These are phyloP conservation scores for Augochlora pura DNA, from an alignment of 1,140 invertebrate species.

Conservation along the genomic window DNA sequence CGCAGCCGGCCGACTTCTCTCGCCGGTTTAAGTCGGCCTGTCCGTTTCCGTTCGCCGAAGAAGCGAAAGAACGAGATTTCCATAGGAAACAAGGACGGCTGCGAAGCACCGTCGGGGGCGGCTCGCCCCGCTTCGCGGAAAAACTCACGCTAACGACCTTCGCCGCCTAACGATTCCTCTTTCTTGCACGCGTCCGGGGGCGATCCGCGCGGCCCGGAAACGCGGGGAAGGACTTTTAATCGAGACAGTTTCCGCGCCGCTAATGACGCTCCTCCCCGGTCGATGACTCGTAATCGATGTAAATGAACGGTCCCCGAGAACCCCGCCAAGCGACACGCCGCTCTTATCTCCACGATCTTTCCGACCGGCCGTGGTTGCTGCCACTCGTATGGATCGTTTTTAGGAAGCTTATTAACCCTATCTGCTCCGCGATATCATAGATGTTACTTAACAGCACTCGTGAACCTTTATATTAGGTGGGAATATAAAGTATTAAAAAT, in stretches of 20 bases:
- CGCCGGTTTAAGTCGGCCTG: constrained; percentile 12
- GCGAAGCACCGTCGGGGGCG: neutral
- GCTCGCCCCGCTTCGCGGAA: neutral
- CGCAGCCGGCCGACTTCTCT: constrained; percentile 17
- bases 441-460: no score
- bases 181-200: constrained; percentile 27
- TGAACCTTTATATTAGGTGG: no score
- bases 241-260: constrained; percentile 9
- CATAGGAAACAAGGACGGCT: constrained; percentile 5
- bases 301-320: neutral
- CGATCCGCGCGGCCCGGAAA: constrained; percentile 20
- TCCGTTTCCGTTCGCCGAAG: neutral
- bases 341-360: no score
- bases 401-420: no score
- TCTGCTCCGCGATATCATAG: no score
- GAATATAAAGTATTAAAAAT: no score
- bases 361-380: no score
- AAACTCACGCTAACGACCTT: constrained; percentile 41
- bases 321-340: no score
- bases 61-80: constrained; percentile 15
- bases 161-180: constrained; percentile 44
- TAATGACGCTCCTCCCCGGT: constrained; percentile 26
- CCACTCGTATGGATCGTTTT: no score
- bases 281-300: constrained; percentile 31
- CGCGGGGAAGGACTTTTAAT: constrained; percentile 32